Evolutionary conservation across 2,113 vertebrate genomes (phyloP).

Genomic region (Chunga burmeisteri): DNA sequence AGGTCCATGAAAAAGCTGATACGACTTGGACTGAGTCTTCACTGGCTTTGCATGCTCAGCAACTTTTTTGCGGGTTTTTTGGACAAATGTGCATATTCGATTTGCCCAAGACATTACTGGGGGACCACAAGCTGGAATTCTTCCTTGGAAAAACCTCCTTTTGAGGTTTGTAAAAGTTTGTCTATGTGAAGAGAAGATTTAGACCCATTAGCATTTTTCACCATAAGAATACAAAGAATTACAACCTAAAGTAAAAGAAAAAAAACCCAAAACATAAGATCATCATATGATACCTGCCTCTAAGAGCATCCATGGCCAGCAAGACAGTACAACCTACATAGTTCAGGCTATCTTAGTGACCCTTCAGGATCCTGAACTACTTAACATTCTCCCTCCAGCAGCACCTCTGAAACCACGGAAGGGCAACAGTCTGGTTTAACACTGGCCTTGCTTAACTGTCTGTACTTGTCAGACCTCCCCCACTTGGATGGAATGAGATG

Average conservation of each 20-base stretch:
- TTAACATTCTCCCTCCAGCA: background rate
- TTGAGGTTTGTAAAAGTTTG: background rate
- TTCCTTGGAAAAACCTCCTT: background rate
- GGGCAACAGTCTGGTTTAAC: background rate
- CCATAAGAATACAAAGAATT: background rate
- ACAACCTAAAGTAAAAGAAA: background rate
- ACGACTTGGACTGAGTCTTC: background rate
- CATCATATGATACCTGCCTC: background rate
- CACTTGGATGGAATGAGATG: background rate
- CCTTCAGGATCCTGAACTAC: background rate
- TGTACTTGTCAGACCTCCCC: background rate
- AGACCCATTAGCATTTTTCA: background rate
- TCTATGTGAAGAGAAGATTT: background rate
- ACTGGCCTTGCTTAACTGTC: background rate
- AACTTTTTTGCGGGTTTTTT: accelerated
- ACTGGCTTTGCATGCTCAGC: background rate
- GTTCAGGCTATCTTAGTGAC: background rate
- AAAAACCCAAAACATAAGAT: background rate
- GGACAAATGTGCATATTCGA: background rate
- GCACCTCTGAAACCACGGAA: background rate
- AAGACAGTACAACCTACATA: background rate
- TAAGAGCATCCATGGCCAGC: background rate
- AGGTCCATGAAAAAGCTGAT: background rate
- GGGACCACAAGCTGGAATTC: background rate
- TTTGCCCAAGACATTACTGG: background rate